phyloP scores from a whole-genome alignment of 2,113 vertebrate species.

The Prionailurus viverrinus region DNA sequence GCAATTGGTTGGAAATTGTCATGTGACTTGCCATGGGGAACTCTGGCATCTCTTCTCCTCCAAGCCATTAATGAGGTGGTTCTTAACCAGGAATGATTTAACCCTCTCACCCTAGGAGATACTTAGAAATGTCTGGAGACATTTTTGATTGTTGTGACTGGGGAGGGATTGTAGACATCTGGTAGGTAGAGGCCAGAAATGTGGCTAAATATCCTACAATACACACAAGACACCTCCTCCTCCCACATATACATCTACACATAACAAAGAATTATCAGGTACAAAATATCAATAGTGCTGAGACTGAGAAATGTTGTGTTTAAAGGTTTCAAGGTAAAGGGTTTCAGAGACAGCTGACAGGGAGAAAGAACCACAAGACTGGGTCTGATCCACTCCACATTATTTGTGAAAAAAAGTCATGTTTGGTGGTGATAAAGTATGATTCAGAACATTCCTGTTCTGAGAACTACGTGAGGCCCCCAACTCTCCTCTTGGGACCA shows the following conservation, averaged over 20 bases:
- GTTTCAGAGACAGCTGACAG: neutral
- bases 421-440: neutral
- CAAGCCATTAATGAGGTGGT: neutral
- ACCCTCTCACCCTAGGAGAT: neutral
- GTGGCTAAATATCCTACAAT: neutral
- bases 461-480: neutral
- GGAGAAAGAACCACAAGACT: neutral
- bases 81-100: neutral
- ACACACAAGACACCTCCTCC: neutral
- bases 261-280: neutral
- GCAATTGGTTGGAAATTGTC: neutral
- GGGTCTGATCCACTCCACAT: neutral
- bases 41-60: neutral
- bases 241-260: neutral
- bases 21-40: neutral
- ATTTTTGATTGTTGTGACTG: neutral
- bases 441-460: neutral
- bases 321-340: neutral
- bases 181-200: neutral
- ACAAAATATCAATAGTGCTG: neutral
- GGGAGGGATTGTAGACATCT: neutral
- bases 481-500: neutral
- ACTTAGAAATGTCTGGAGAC: neutral
- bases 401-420: neutral
- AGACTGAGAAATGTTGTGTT: neutral